Evolutionary conservation across 2,888 invertebrate genomes (phyloP), one percentile per base, ranked within the genome.

Genomic region (Parnassius orleans): DNA sequence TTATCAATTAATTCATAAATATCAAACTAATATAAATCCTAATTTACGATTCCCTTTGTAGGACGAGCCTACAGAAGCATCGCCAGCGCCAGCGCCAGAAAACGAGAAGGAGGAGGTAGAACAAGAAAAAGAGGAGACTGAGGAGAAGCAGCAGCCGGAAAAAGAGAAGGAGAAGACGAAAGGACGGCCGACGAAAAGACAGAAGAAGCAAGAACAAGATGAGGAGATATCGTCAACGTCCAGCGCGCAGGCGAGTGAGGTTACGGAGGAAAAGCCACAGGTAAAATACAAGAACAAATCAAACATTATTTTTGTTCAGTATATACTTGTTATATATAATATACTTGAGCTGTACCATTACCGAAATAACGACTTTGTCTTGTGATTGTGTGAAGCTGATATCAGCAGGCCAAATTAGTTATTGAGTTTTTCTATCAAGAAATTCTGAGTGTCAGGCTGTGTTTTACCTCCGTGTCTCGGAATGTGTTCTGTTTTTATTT

Each of bases 161-260:
- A 74, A 48, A 0, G 74, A 73, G 46, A 66, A 73, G 47, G 75
- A 77, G 60, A 77, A 78, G 24, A 67, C 72, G 59, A 75, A 69
- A 54, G 71, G 67, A 51, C 76, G 76, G 53, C 73, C 70, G 51
- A 72, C 65, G n/a, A 87, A 83, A 64, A 68, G 82, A 48, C 77
- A 77, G 65, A 86, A 81, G 71, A 81, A 78, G 44, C 74, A 77
- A 9, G 84, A 84, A 1, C 85, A 90, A 60, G 86, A 88, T 44
- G 87, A 80, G 9, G 86, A 90, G 68, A 81, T 87, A 11, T 79
- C 86, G 0, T 90, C 89, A n/a, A 88, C 90, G 0, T 83, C 85
- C 0, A 81, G 78, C 24, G 84, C 80, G 0, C 81, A 80, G 60
- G 65, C 81, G 0, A 70, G 68, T 12, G 75, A 75, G 0, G 70